Evolutionary conservation across 1,140 invertebrate species (phyloP).

Genomic region (Globodera ellingtonae): DNA sequence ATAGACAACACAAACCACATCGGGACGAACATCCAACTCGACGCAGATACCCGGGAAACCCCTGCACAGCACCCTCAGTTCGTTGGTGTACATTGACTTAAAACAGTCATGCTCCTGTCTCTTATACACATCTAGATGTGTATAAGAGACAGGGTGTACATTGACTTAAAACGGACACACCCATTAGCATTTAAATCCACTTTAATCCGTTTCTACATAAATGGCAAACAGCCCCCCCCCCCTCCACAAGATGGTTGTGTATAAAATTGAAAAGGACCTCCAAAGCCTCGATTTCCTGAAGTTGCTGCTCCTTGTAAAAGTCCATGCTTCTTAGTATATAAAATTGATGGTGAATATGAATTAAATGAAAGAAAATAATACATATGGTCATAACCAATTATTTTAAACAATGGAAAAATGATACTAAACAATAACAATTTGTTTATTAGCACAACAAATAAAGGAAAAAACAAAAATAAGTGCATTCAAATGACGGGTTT

Average conservation of each 20-base stretch:
- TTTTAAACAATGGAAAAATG: neutral
- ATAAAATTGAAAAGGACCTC: neutral
- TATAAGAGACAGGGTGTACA: too few relatives aligned
- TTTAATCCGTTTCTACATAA: neutral
- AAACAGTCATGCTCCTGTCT: too few relatives aligned
- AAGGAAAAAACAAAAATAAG: too few relatives aligned
- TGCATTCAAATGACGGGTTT: neutral
- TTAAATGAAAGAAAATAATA: neutral
- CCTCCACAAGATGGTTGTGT: too few relatives aligned
- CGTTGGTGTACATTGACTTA: slow-evolving; percentile 22
- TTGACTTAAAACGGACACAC: slow-evolving; percentile 8
- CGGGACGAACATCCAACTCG: slow-evolving; percentile 12
- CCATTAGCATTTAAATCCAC: neutral
- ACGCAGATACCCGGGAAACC: slow-evolving; percentile 31
- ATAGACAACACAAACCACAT: slow-evolving; percentile 7
- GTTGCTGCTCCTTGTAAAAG: slow-evolving; percentile 10
- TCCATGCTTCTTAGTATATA: neutral
- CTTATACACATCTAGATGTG: too few relatives aligned
- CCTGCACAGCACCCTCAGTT: slow-evolving; percentile 22
- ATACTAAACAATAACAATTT: neutral
- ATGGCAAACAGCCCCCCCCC: too few relatives aligned
- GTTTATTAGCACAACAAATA: neutral
- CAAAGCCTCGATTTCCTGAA: slow-evolving; percentile 26
- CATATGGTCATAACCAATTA: neutral
- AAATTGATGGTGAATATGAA: neutral